Conservation (phyloP, 2,797 vertebrate genomes). For the Carcharodon carcharias region DNA sequence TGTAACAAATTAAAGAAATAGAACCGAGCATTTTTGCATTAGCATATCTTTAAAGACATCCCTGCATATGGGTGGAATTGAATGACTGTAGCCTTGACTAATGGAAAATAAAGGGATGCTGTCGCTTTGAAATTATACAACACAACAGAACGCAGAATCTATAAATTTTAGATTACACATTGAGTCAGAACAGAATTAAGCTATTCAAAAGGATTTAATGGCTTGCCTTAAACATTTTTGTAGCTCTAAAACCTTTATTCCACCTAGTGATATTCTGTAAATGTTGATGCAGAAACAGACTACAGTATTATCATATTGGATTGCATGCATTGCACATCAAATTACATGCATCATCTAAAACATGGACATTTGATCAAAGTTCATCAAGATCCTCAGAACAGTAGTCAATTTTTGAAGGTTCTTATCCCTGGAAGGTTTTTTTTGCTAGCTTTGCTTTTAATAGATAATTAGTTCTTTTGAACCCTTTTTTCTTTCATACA, state of each 20-base stretch:
- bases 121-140: slow-evolving; percentile 31
- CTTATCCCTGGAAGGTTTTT: background rate
- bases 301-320: background rate
- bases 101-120: slow-evolving; percentile 27
- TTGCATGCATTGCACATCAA: background rate
- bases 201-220: slow-evolving; percentile 9
- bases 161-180: slow-evolving; percentile 23
- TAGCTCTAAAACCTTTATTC: background rate
- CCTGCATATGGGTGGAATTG: background rate
- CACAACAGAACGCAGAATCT: background rate
- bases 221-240: background rate
- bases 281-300: background rate
- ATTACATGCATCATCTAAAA: background rate
- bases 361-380: background rate
- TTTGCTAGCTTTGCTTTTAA: background rate
- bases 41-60: background rate
- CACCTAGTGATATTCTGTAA: background rate
- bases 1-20: slow-evolving; percentile 24
- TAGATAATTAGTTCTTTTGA: slow-evolving; percentile 13
- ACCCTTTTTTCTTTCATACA: background rate
- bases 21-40: background rate
- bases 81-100: background rate
- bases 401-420: background rate
- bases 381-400: slow-evolving; percentile 13
- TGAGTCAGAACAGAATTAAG: slow-evolving; percentile 24